Percentiles rank a stretch among this genome's conserved stretches.
Conservation (phyloP, 1,140 invertebrate genomes). For the Neodiprion lecontei region DNA sequence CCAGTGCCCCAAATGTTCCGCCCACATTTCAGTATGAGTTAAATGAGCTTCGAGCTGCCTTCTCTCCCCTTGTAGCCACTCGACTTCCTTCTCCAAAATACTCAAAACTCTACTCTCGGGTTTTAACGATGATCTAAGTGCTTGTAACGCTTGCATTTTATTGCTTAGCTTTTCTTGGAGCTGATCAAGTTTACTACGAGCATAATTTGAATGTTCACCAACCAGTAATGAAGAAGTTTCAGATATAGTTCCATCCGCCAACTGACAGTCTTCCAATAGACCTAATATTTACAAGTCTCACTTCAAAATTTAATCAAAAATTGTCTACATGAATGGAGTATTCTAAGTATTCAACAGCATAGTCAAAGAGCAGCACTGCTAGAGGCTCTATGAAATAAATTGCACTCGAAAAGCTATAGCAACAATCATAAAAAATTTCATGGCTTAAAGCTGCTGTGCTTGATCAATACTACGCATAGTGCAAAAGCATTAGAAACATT, state of each 20-base stretch:
- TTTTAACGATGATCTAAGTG: slow-evolving; percentile 75
- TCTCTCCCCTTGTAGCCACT: slow-evolving; percentile 79
- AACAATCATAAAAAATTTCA: not conserved
- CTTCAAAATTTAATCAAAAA: not conserved
- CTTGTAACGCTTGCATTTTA: slow-evolving; percentile 82
- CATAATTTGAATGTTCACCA: slow-evolving; percentile 84
- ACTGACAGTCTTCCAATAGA: slow-evolving; percentile 47
- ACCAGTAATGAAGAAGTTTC: slow-evolving; percentile 63
- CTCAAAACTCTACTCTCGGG: slow-evolving; percentile 78
- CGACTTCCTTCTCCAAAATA: slow-evolving; percentile 82
- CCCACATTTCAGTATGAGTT: slow-evolving; percentile 87
- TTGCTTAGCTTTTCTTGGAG: slow-evolving; percentile 81
- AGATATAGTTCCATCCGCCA: slow-evolving; percentile 44
- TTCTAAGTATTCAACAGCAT: not conserved
- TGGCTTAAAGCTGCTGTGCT: not conserved
- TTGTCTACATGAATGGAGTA: not conserved
- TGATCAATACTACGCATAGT: not conserved
- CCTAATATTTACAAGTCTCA: slow-evolving; percentile 30
- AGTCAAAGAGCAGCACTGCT: not conserved
- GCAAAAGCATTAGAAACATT: not conserved
- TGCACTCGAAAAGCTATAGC: not conserved
- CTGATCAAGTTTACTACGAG: slow-evolving; percentile 80
- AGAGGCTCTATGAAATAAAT: not conserved
- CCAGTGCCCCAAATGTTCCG: slow-evolving; percentile 87
- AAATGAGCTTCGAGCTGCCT: slow-evolving; percentile 82